Evolutionary conservation across 2,888 invertebrate species (phyloP).

Genomic region (Drosophila nr. medialis): DNA sequence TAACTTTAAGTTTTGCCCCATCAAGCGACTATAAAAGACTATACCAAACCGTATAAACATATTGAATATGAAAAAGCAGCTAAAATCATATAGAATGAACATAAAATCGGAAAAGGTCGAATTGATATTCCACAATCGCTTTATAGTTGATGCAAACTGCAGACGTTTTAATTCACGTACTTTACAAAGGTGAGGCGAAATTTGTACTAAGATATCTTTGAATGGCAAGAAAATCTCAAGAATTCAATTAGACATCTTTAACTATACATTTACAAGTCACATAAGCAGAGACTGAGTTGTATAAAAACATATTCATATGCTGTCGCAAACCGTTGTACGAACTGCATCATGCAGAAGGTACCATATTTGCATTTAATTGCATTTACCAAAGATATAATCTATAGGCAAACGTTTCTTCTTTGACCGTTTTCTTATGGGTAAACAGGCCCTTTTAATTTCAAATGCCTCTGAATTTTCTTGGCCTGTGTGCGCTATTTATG

Average conservation of each 20-base stretch:
- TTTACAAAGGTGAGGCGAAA: conserved; percentile 37
- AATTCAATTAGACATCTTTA: not conserved
- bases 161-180: conserved; percentile 24
- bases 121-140: conserved; percentile 22
- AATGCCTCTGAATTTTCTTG: conserved; percentile 15
- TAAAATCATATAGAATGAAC: conserved; percentile 27
- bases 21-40: not conserved
- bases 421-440: not conserved
- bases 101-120: conserved; percentile 32
- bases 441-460: conserved; percentile 46
- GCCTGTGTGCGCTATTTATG: conserved; percentile 26
- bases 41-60: not conserved
- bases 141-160: conserved; percentile 27
- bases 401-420: not conserved
- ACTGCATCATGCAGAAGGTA: not conserved
- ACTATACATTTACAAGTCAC: not conserved
- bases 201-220: not conserved
- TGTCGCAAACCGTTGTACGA: too few relatives aligned
- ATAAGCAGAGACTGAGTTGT: too few relatives aligned
- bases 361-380: not conserved
- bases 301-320: not conserved
- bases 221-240: not conserved
- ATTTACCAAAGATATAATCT: not conserved
- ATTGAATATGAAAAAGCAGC: conserved; percentile 37
- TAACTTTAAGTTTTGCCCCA: not conserved